Evolutionary conservation across 2,888 invertebrate genomes (phyloP).

Genomic region (Clunio marinus): DNA sequence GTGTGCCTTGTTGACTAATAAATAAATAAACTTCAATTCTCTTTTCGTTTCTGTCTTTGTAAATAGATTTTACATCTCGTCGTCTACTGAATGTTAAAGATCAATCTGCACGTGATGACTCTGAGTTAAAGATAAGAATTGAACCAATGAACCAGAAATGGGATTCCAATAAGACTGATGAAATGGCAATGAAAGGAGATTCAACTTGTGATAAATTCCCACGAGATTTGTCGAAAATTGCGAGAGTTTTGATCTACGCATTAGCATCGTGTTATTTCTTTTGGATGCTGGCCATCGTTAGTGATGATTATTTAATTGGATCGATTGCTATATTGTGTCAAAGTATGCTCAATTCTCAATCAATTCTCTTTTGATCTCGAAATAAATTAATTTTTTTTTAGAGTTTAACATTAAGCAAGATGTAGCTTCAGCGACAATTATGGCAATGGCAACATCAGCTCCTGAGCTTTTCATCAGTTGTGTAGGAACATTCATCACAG

Average conservation of each 20-base stretch:
- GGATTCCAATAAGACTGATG: neutral
- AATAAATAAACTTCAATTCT: neutral
- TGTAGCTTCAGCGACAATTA: slow-evolving; percentile 84
- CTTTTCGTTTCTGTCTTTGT: too few species aligned
- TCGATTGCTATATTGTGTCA: slow-evolving; percentile 74
- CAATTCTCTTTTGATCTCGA: neutral
- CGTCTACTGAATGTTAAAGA: neutral
- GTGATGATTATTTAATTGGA: slow-evolving; percentile 87
- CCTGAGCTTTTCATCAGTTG: slow-evolving; percentile 83
- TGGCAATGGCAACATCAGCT: slow-evolving; percentile 84
- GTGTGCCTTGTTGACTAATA: too few species aligned
- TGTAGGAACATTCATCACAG: slow-evolving; percentile 73
- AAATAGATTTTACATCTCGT: slow-evolving; percentile 8
- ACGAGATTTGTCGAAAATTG: neutral
- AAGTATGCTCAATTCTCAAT: slow-evolving; percentile 50
- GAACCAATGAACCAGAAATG: neutral
- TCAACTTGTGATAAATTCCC: neutral
- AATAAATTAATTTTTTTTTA: slow-evolving; percentile 45
- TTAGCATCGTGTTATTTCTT: slow-evolving; percentile 63
- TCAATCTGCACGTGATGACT: neutral
- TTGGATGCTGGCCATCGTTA: slow-evolving; percentile 70
- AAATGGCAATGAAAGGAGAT: neutral
- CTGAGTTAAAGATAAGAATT: neutral
- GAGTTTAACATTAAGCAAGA: slow-evolving; percentile 65
- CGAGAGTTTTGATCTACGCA: neutral